Percentiles rank a stretch among this genome's conserved stretches.
These are phyloP conservation scores for Gasteruption jaculator DNA, from an alignment of 2,888 invertebrate genomes.

Conservation along the genomic window DNA sequence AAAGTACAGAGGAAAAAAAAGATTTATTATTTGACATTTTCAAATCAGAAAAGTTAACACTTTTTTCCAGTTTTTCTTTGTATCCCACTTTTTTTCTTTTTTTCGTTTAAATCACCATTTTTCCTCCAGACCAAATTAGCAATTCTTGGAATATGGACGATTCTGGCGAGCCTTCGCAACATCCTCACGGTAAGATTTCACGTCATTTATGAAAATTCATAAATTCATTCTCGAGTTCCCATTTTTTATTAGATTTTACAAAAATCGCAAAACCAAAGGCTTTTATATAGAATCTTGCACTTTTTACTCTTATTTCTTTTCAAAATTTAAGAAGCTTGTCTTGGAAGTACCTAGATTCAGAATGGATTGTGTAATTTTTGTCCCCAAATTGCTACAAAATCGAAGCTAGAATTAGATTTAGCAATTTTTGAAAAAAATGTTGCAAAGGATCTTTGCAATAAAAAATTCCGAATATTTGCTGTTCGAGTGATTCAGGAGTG, in stretches of 20 bases:
- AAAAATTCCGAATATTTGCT: no score
- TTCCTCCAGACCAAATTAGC: conserved; percentile 48
- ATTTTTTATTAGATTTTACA: conserved; percentile 1
- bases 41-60: not conserved
- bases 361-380: no score
- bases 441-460: no score
- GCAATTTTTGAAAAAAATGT: not conserved
- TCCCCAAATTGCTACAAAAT: no score
- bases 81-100: conserved; percentile 24
- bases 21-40: not conserved
- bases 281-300: not conserved
- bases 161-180: conserved; percentile 49
- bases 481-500: no score
- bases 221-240: conserved; percentile 19
- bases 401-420: no score
- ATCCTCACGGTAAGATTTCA: conserved; percentile 44
- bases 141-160: conserved; percentile 52
- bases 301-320: not conserved
- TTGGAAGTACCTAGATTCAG: no score
- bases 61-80: conserved; percentile 19
- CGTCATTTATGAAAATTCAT: not conserved
- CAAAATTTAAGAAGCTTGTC: no score
- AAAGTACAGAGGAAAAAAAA: no score
- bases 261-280: conserved; percentile 1
- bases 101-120: conserved; percentile 18